These are phyloP conservation scores for Himalopsyche japonica DNA, from an alignment of 2,888 invertebrate genomes.

Conservation along the genomic window DNA sequence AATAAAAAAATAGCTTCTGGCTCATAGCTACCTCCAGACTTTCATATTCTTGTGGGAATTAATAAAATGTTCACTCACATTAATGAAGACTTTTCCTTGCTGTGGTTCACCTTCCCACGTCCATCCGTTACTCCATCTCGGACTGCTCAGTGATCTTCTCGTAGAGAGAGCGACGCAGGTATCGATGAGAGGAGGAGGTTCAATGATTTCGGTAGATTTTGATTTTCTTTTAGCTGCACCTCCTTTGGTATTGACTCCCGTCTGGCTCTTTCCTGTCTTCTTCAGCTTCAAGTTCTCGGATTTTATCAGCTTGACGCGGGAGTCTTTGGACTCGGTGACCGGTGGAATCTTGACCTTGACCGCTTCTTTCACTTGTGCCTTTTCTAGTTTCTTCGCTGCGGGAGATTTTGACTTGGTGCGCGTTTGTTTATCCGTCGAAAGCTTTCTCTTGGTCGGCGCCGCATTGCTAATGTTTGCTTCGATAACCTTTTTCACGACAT, in stretches of 20 bases:
- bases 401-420: conserved; percentile 49
- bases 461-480: conserved; percentile 34
- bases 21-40: too few relatives aligned
- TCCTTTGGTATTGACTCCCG: conserved; percentile 42
- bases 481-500: conserved; percentile 52
- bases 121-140: conserved; percentile 92
- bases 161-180: conserved; percentile 39
- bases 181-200: conserved; percentile 37
- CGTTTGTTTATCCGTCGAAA: conserved; percentile 51
- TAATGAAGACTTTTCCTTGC: conserved; percentile 82
- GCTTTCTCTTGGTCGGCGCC: conserved; percentile 48
- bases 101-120: conserved; percentile 85
- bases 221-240: conserved; percentile 42
- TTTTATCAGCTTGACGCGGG: conserved; percentile 34
- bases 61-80: conserved; percentile 66
- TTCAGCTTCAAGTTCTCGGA: conserved; percentile 38
- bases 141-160: conserved; percentile 47
- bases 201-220: conserved; percentile 40
- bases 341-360: conserved; percentile 45
- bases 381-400: conserved; percentile 47
- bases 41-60: too few relatives aligned
- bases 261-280: conserved; percentile 45
- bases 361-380: conserved; percentile 54
- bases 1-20: too few relatives aligned
- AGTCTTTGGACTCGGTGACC: conserved; percentile 30